Conservation (phyloP, 2,888 invertebrate species). For the Disparrhopalites patrizii region DNA sequence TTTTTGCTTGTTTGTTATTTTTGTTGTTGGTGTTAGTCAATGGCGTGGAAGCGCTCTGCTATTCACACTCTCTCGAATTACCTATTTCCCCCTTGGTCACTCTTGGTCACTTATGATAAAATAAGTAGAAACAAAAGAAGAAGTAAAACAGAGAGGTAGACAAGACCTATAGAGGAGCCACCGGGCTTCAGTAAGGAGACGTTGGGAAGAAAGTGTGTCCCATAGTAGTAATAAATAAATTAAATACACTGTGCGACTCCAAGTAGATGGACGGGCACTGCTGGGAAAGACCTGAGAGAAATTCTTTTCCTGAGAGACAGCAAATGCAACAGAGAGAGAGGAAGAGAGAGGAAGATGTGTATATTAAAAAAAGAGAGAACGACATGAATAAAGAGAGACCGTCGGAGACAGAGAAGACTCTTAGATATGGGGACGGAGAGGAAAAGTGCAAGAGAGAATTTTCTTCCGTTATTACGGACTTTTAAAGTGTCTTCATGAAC, state of each 20-base stretch:
- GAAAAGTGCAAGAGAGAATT: no score
- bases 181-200: not conserved
- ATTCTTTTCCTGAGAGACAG: no score
- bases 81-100: not conserved
- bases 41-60: not conserved
- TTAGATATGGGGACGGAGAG: no score
- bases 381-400: no score
- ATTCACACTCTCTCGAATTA: not conserved
- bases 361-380: no score
- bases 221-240: conserved; percentile 16
- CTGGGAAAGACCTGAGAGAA: not conserved
- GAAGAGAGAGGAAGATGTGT: not conserved
- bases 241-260: conserved; percentile 6
- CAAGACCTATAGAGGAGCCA: not conserved
- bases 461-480: conserved; percentile 15
- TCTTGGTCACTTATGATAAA: no score
- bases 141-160: not conserved
- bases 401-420: no score
- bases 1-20: no score
- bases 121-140: not conserved
- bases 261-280: no score
- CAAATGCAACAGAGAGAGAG: not conserved
- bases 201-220: not conserved
- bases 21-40: no score
- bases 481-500: conserved; percentile 19